Evolutionary conservation across 1,140 invertebrate species (phyloP), one percentile per base, ranked within the genome.

Genomic region (Nebria ingens): DNA sequence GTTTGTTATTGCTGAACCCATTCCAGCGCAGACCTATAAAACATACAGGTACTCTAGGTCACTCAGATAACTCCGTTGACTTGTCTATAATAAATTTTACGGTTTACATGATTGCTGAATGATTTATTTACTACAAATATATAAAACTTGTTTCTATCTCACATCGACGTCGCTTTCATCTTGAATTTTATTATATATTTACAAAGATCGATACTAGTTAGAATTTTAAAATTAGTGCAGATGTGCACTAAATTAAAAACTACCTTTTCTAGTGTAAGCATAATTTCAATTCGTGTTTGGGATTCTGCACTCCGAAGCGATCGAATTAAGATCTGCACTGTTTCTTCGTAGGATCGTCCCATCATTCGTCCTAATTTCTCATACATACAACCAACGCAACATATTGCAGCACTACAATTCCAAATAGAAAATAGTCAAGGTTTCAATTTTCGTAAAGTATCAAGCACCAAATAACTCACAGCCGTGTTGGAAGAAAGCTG

Each of bases 361-460:
- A 97, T 98, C 93, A 98, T 97, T 59, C 97, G 75, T 1, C 97
- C 96, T 9, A 99, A 75, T 70, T 92, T 95, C 71, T 98, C 92
- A 73, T 98, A 99, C 91, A 99, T 97, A 54, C 85, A 88, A 19
- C 94, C 96, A 45, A 99, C 80, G 67, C 93, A 96, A 56, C 90
- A 89, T 60, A 98, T 90, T n/a, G 96, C 94, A 68, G 93, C 92
- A 57, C 95, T 98, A 70, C 58, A 76, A 72, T n/a, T n/a, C n/a
- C 9, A 45, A 45, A 45, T 11, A 11, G 4, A 4, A 45, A 9
- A 45, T 17, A 11, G 40, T 12, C 6, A 45, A 45, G 9, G 15
- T 11, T n/a, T n/a, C n/a, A n/a, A n/a, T n/a, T n/a, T n/a, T n/a
- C n/a, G n/a, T n/a, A 23, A 17, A 3, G 13, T 19, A 54, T 57